Conservation (phyloP, 2,888 invertebrate species). For the Oligia strigilis region DNA sequence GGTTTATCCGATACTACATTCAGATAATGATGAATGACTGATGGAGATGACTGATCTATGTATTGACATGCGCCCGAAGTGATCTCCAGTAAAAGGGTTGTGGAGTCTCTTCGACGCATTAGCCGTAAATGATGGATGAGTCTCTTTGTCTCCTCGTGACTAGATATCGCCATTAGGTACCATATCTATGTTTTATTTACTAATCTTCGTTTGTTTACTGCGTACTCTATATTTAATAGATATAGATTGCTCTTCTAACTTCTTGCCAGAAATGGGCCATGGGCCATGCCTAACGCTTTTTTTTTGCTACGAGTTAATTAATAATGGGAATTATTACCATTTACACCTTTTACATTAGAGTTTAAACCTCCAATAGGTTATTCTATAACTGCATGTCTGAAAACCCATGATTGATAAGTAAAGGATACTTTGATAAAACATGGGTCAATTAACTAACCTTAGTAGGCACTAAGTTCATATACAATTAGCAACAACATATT, state of each 20-base stretch:
- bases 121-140: conserved; percentile 86
- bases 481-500: neutral
- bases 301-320: neutral
- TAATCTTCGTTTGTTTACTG: conserved; percentile 43
- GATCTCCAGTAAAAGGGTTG: conserved; percentile 82
- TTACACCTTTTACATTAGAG: neutral
- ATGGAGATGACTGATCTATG: conserved; percentile 73
- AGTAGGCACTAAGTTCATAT: neutral
- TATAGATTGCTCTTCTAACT: conserved; percentile 16
- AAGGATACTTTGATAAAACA: neutral
- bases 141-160: conserved; percentile 74
- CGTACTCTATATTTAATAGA: conserved; percentile 34
- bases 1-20: conserved; percentile 31
- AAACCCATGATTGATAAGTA: neutral
- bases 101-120: conserved; percentile 79
- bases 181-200: conserved; percentile 56
- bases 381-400: neutral
- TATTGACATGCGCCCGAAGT: conserved; percentile 68
- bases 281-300: neutral
- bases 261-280: conserved; percentile 7
- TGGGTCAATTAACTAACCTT: neutral
- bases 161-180: conserved; percentile 78
- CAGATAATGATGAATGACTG: conserved; percentile 55
- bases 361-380: neutral
- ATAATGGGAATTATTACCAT: neutral